Evolutionary conservation across 64 coral and sea anemone genomes (phyloP), one percentile per base, ranked within the genome.

Genomic region (Dendronephthya gigantea): DNA sequence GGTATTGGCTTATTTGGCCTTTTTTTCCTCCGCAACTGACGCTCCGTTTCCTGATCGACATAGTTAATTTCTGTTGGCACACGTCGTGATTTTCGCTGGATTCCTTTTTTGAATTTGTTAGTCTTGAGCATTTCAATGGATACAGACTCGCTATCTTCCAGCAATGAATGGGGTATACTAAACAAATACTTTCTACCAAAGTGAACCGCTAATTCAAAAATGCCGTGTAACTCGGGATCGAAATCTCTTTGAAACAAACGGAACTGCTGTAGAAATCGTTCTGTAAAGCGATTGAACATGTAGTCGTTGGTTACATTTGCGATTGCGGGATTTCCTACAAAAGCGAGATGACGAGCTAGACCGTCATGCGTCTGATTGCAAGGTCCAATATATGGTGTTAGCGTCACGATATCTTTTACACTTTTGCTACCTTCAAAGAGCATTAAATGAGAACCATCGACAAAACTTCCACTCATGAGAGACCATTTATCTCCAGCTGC

Each of bases 291-390:
- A 76, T 33, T 88, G 86, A 68, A 27, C 39, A 68, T 31, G 30
- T 52, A 82, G 2, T 48, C 7, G 43, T 70, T 79, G 17, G 17
- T 76, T n/a, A n/a, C n/a, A n/a, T n/a, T n/a, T 22, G 37, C 29
- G 16, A 23, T 16, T 0, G 47, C 81, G 16, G 19, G n/a, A 9
- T 17, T 49, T 9, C 8, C 34, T 51, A 88, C 30, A 31, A 52
- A 82, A 69, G 86, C 69, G 16, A 88, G n/a, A 82, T 82, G 86
- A 17, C 48, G 86, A 7, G 70, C 59, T 0, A 82, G 32, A n/a
- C 9, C 16, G 40, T 88, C 86, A 23, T 88, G 86, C 36, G 70
- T 82, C 86, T 88, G 86, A 35, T 88, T 66, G 38, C 86, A 88
- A 0, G 69, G 65, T 22, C 86, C 86, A 30, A 81, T 76, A 32